Evolutionary conservation across 2,888 invertebrate genomes (phyloP), one percentile per base, ranked within the genome.

Genomic region (Drosophila cognata): DNA sequence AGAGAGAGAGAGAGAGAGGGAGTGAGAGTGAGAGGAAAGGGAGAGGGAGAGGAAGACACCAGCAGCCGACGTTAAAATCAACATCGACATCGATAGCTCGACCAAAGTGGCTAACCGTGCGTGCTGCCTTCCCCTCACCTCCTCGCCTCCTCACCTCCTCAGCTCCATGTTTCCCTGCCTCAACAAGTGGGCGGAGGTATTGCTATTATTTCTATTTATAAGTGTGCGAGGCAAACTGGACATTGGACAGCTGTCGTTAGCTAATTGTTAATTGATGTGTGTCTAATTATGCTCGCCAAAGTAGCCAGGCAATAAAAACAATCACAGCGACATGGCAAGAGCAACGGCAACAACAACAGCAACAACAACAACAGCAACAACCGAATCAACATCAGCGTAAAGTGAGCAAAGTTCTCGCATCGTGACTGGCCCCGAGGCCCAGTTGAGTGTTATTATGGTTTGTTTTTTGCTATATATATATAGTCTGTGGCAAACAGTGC

Each of bases 201-300:
- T 73, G 38, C 18, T 31, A 67, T 73, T 72, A 50, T 77, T 77
- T 66, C 79, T 79, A 79, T 81, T 81, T 78, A 81, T 79, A 79
- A 81, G 77, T 79, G 59, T 51, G 55, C 25, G 50, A 46, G 53
- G 46, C 56, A 21, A 53, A 29, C 43, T 50, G 71, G 55, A 69
- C 63, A 66, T 21, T 73, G 88, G 87, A 70, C 83, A 81, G 87
- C 84, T 89, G 83, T 81, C 87, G 71, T 46, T 66, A 36, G 86
- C 88, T 91, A 91, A 92, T 91, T 92, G 91, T 82, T 92, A 92
- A 92, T 91, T 91, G 91, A 92, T 92, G 91, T 91, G 92, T 92
- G 81, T 84, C 89, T 91, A 91, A 92, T 92, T 84, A 77, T 81
- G 89, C 80, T 82, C 77, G 77, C 80, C 74, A 91, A 91, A 91